Conservation (phyloP, 2,888 invertebrate species). For the Ellobium chinense region DNA sequence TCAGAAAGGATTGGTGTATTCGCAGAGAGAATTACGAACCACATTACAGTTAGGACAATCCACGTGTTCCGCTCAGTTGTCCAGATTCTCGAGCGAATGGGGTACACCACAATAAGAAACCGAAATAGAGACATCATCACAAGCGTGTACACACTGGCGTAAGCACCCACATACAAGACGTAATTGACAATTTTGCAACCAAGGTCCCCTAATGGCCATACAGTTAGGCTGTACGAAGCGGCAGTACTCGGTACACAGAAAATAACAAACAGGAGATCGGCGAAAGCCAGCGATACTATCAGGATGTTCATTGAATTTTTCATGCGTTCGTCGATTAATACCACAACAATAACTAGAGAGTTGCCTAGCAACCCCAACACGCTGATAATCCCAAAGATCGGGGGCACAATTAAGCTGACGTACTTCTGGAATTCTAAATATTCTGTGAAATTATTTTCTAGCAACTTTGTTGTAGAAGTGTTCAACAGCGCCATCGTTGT, state of each 20-base stretch:
- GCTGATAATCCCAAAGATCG: slow-evolving; percentile 91
- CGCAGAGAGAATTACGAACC: slow-evolving; percentile 85
- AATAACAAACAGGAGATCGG: slow-evolving; percentile 93
- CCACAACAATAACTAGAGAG: slow-evolving; percentile 91
- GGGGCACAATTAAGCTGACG: slow-evolving; percentile 71
- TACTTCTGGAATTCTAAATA: slow-evolving; percentile 58
- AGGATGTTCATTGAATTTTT: slow-evolving; percentile 94
- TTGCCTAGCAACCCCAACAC: slow-evolving; percentile 93
- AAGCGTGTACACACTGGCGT: slow-evolving; percentile 94
- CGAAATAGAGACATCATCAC: slow-evolving; percentile 95
- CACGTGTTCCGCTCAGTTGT: slow-evolving; percentile 90
- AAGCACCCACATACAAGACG: slow-evolving; percentile 93
- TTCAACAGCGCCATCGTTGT: no score
- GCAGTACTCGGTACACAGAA: slow-evolving; percentile 97
- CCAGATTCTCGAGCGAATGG: slow-evolving; percentile 91
- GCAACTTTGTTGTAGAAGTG: no score
- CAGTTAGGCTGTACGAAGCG: slow-evolving; percentile 91
- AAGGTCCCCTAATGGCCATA: slow-evolving; percentile 93
- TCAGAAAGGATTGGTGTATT: slow-evolving; percentile 76
- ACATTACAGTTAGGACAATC: slow-evolving; percentile 87
- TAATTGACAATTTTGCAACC: slow-evolving; percentile 96
- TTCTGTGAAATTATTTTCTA: no score
- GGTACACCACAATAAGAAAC: slow-evolving; percentile 95
- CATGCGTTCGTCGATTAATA: slow-evolving; percentile 93
- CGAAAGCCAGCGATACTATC: slow-evolving; percentile 92